Base-by-base conservation (phyloP, 2,888 invertebrate genomes). In the Deroplatys truncata region DNA sequence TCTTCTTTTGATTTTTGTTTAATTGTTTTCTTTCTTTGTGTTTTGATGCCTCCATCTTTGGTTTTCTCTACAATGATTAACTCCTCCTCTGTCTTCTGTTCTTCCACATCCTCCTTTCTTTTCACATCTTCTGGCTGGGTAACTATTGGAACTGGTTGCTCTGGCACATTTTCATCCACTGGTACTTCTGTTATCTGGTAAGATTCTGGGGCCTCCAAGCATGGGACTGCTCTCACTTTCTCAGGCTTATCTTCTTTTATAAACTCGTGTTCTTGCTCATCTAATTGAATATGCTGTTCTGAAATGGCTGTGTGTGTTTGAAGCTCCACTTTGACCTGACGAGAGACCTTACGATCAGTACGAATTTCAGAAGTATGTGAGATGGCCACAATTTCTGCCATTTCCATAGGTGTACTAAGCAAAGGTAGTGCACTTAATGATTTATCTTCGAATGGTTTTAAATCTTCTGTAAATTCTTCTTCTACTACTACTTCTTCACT, bases 221-320 rank as follows among this genome's bases (percentile, higher is more conserved):
- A 92, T 87, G 93, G 92, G 88, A 91, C 92, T 9, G 94, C 93
- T 89, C 93, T 92, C 9, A 92, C 92, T 90, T 56, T 91, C 56
- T 86, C 92, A 90, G 92, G 90, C 92, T 92, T 92, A 28, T 90
- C 89, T 35, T 92, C 91, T 88, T 91, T 91, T 72, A 92, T 91
- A 20, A 88, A 88, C 82, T 91, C 90, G 82, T 92, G 91, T 92
- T 95, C 94, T 91, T 93, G 93, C 91, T 95, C 95, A 90, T 94
- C 93, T 90, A 92, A 92, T 35, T 92, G 92, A 3, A 94, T 93
- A 90, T 94, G 92, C 89, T 94, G 94, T 89, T 92, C 93, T 15
- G 94, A 93, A 84, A 96, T 90, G 2, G 95, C 95, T 91, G 93
- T 94, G 90, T 94, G 94, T 2, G 95, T 93, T 91, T 95, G 94